Evolutionary conservation across 1,140 invertebrate species (phyloP).

Genomic region (Orchestia grillus): DNA sequence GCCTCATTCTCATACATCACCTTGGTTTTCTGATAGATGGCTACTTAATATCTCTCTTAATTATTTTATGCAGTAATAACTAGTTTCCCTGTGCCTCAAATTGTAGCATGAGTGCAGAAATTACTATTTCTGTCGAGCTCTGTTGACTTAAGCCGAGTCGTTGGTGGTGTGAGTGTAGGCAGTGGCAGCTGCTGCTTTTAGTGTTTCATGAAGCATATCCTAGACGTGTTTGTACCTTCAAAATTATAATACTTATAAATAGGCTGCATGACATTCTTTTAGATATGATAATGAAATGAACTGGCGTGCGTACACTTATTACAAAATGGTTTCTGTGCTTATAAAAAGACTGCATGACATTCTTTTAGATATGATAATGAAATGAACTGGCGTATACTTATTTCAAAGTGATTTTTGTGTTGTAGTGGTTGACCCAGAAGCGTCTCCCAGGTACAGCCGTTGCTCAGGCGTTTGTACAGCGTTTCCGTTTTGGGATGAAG

Average conservation of each 20-base stretch:
- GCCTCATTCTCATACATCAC: background rate
- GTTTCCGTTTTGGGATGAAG: background rate
- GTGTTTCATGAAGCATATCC: background rate
- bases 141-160: background rate
- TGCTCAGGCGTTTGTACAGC: background rate
- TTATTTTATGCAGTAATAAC: background rate
- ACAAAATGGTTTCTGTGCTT: too few species aligned
- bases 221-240: background rate
- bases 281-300: background rate
- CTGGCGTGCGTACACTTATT: background rate
- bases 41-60: background rate
- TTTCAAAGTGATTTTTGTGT: too few species aligned
- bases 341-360: background rate
- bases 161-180: too few species aligned
- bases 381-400: background rate
- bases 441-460: background rate
- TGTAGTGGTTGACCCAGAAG: background rate
- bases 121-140: background rate
- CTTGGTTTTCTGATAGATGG: background rate
- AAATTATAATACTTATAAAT: background rate
- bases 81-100: background rate
- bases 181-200: background rate
- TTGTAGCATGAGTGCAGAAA: background rate
- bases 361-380: background rate
- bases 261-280: background rate